Evolutionary conservation across 2,113 vertebrate genomes (phyloP).

Genomic region (Paralichthys olivaceus): DNA sequence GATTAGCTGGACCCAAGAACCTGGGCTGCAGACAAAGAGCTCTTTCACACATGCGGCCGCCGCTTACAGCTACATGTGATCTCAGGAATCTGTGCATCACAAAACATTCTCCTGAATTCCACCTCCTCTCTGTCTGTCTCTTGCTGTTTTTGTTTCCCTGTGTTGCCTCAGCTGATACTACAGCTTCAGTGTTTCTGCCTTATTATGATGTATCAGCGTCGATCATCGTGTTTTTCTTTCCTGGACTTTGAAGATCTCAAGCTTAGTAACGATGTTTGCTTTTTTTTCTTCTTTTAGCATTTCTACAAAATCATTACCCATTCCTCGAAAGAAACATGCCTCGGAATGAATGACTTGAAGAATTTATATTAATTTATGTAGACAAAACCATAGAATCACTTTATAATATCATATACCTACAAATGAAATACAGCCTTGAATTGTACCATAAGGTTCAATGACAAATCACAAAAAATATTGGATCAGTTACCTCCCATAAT

Average conservation of each 20-base stretch:
- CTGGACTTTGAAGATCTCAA: background rate
- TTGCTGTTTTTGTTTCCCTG: slow-evolving; percentile 45
- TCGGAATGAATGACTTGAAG: too few species aligned
- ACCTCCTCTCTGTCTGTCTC: slow-evolving; percentile 28
- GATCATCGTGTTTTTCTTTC: background rate
- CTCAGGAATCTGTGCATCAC: slow-evolving; percentile 77
- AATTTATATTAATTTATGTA: too few species aligned
- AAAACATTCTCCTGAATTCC: slow-evolving; percentile 68
- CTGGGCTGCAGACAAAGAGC: slow-evolving; percentile 78
- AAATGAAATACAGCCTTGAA: too few species aligned
- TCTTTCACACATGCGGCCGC: slow-evolving; percentile 78
- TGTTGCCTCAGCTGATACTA: slow-evolving; percentile 39
- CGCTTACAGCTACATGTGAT: slow-evolving; percentile 80
- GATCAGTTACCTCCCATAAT: background rate
- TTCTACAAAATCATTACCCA: slow-evolving; percentile 1
- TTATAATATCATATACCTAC: too few species aligned
- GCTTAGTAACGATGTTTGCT: background rate
- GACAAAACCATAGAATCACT: too few species aligned
- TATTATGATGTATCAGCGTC: slow-evolving; percentile 3
- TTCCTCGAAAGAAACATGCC: background rate
- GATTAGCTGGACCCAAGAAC: slow-evolving; percentile 81
- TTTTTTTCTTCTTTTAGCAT: background rate
- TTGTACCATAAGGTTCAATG: too few species aligned
- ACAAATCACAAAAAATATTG: too few species aligned
- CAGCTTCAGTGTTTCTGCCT: slow-evolving; percentile 21